Percentiles rank a stretch among this genome's conserved stretches.
phyloP scores from a whole-genome alignment of 2,113 vertebrate species.

The Istiophorus platypterus region DNA sequence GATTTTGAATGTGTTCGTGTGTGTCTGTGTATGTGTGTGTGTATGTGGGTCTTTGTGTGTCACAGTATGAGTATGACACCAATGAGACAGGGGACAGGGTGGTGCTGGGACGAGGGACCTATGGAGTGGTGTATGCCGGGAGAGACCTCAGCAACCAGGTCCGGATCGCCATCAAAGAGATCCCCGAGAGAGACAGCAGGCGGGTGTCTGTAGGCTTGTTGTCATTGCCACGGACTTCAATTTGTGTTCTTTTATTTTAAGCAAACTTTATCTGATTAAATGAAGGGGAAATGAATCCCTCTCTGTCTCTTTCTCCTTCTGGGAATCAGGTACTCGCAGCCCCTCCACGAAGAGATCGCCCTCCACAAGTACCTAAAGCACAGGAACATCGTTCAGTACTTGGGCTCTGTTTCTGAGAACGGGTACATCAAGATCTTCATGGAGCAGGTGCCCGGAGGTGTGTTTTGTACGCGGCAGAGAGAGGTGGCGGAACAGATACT shows the following conservation, averaged over 20 bases:
- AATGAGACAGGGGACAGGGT: constrained; percentile 87
- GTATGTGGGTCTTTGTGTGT: constrained; percentile 21
- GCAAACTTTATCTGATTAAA: too few species aligned
- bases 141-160: constrained; percentile 91
- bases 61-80: constrained; percentile 91
- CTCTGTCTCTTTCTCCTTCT: constrained; percentile 1
- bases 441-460: constrained; percentile 97
- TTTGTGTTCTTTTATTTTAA: too few species aligned
- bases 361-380: constrained; percentile 98
- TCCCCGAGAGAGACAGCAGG: constrained; percentile 93
- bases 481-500: not conserved
- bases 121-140: constrained; percentile 92
- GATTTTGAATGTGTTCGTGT: not conserved
- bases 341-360: constrained; percentile 98
- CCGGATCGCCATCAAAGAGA: constrained; percentile 96
- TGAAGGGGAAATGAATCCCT: too few species aligned
- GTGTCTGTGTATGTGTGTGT: too few species aligned
- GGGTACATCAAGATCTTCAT: constrained; percentile 99
- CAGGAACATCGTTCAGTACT: constrained; percentile 98
- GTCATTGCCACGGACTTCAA: not conserved
- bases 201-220: constrained; percentile 43
- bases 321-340: constrained; percentile 92
- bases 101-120: constrained; percentile 92
- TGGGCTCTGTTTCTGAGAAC: constrained; percentile 96
- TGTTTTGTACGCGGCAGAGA: constrained; percentile 21